Base-by-base conservation (phyloP, 2,113 vertebrate species). In the Misgurnus anguillicaudatus region DNA sequence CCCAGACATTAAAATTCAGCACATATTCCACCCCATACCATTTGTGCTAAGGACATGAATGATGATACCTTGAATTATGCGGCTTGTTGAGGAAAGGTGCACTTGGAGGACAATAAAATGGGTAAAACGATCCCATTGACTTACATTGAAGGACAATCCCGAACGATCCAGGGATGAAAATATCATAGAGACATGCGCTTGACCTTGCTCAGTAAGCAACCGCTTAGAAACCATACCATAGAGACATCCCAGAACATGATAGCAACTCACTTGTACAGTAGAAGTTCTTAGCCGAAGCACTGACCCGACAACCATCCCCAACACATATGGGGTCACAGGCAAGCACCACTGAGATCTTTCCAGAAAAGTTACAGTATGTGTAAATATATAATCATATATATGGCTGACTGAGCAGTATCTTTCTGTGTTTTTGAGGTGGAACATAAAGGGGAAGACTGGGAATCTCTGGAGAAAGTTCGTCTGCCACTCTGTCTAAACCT, bases 401-500 rank as follows among this genome's bases (percentile, higher is more conserved):
- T 31, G 24, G 24, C 24, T 31, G 24, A 3, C 24, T 31, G 24
- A 31, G 24, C 24, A 31, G 2, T 31, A 31, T 31, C 24, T 31
- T 31, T 31, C 3, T 73, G 31, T 64, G 4, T 73, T 45, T 82
- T 51, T 6, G 92, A 95, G 88, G 94, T 95, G 84, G 93, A 95
- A 75, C 90, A 85, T 0, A 88, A 90, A 87, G 92, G 92, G 0
- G 96, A 95, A 0, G 94, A 92, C 86, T 96, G 95, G 95, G 90
- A 95, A 86, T 96, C 94, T 14, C 89, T 98, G 89, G 95, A 98
- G 85, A 95, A 91, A 41, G 93, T 98, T 82, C 87, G 94, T 41
- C 94, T 95, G 0, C 95, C 97, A 0, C 89, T 99, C 68, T 89
- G 90, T 36, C 94, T 99, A 83, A 99, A 98, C 88, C 95, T 98